phyloP scores from a whole-genome alignment of 2,797 vertebrate genomes.

The Eulemur mongoz region DNA sequence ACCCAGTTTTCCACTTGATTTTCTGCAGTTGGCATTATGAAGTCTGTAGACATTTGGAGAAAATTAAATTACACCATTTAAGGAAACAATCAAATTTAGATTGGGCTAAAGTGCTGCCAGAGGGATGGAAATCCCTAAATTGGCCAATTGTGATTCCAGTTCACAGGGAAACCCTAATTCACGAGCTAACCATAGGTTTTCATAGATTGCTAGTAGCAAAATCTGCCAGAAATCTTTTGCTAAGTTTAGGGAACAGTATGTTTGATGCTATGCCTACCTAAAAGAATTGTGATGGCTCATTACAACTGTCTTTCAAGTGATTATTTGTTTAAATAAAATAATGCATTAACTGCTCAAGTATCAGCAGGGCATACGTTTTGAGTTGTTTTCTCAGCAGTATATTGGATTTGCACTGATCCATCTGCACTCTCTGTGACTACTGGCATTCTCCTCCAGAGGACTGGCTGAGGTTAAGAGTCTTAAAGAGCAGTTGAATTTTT shows the following conservation, averaged over 20 bases:
- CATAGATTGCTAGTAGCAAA: not conserved
- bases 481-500: not conserved
- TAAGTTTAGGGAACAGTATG: not conserved
- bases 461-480: not conserved
- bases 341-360: not conserved
- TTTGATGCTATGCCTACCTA: not conserved
- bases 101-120: not conserved
- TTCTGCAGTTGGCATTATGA: slow-evolving; percentile 13
- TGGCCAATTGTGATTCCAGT: not conserved
- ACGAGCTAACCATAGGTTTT: not conserved
- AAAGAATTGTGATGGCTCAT: not conserved
- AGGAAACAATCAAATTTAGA: slow-evolving; percentile 56
- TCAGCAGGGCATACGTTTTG: not conserved
- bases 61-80: slow-evolving; percentile 61
- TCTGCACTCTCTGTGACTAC: not conserved
- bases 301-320: not conserved
- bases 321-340: slow-evolving; percentile 8
- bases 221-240: not conserved
- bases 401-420: not conserved
- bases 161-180: not conserved
- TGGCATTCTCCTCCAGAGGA: not conserved
- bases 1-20: slow-evolving; percentile 32
- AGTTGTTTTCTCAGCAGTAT: not conserved
- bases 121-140: slow-evolving; percentile 17
- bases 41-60: slow-evolving; percentile 52